phyloP scores from a whole-genome alignment of 1,140 invertebrate genomes.

The Meteorus sp. region DNA sequence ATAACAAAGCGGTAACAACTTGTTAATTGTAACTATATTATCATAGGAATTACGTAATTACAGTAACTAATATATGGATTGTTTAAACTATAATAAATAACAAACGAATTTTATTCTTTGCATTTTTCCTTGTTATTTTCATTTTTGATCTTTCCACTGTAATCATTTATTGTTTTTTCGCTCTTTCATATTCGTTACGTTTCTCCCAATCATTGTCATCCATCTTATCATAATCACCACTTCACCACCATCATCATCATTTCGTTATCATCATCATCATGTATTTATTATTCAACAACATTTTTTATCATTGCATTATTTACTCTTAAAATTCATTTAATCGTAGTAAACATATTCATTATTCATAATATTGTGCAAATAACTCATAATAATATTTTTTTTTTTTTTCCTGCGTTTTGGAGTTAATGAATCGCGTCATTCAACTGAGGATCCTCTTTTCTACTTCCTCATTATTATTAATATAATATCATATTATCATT shows the following conservation, averaged over 20 bases:
- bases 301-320: constrained; percentile 39
- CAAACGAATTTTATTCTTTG: constrained; percentile 37
- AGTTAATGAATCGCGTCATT: constrained; percentile 42
- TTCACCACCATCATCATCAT: constrained; percentile 27
- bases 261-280: constrained; percentile 27
- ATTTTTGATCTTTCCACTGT: constrained; percentile 21
- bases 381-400: constrained; percentile 45
- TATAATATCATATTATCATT: too few relatives aligned
- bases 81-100: constrained; percentile 48
- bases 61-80: constrained; percentile 54
- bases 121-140: constrained; percentile 15
- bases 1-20: constrained; percentile 58
- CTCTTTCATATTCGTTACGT: constrained; percentile 21
- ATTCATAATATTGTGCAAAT: constrained; percentile 56
- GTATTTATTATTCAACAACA: constrained; percentile 52
- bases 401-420: constrained; percentile 28
- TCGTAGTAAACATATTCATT: constrained; percentile 49
- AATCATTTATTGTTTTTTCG: constrained; percentile 26
- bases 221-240: constrained; percentile 5
- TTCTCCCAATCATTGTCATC: constrained; percentile 10
- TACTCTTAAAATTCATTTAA: constrained; percentile 47
- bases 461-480: constrained; percentile 8
- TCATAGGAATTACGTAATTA: constrained; percentile 55
- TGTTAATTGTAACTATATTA: constrained; percentile 56
- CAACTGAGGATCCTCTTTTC: constrained; percentile 35